Conservation (phyloP, 2,113 vertebrate genomes). For the Tenebrosternarchus preto region DNA sequence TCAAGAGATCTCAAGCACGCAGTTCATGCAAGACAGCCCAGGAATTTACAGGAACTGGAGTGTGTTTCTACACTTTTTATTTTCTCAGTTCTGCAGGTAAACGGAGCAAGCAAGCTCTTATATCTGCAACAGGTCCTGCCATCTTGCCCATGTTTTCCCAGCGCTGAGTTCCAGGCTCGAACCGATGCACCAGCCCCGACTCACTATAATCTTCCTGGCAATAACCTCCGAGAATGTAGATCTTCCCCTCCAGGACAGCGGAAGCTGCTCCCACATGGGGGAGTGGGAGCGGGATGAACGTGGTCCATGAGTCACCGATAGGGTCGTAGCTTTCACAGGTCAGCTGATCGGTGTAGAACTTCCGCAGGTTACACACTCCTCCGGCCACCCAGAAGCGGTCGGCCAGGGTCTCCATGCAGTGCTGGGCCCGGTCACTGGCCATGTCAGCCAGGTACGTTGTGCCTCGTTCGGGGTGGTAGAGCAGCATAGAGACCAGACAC, state of each 20-base stretch:
- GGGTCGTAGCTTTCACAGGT: constrained; percentile 72
- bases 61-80: constrained; percentile 38
- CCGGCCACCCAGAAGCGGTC: constrained; percentile 67
- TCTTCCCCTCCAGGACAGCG: constrained; percentile 68
- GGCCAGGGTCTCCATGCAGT: constrained; percentile 73
- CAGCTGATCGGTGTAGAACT: constrained; percentile 70
- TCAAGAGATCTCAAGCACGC: too few species aligned
- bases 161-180: constrained; percentile 57
- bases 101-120: constrained; percentile 67
- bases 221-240: constrained; percentile 75
- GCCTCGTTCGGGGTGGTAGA: constrained; percentile 71
- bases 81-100: constrained; percentile 61
- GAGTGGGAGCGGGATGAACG: constrained; percentile 57
- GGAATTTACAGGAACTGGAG: too few species aligned
- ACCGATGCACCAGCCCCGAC: constrained; percentile 70
- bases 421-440: constrained; percentile 68
- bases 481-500: constrained; percentile 68
- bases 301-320: constrained; percentile 61
- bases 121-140: constrained; percentile 70
- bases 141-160: constrained; percentile 74
- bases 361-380: constrained; percentile 68
- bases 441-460: constrained; percentile 68
- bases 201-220: constrained; percentile 74
- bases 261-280: constrained; percentile 73
- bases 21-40: too few species aligned